Percentiles rank a stretch among this genome's conserved stretches.
These are phyloP conservation scores for Phania funesta DNA, from an alignment of 2,888 invertebrate species.

Conservation along the genomic window DNA sequence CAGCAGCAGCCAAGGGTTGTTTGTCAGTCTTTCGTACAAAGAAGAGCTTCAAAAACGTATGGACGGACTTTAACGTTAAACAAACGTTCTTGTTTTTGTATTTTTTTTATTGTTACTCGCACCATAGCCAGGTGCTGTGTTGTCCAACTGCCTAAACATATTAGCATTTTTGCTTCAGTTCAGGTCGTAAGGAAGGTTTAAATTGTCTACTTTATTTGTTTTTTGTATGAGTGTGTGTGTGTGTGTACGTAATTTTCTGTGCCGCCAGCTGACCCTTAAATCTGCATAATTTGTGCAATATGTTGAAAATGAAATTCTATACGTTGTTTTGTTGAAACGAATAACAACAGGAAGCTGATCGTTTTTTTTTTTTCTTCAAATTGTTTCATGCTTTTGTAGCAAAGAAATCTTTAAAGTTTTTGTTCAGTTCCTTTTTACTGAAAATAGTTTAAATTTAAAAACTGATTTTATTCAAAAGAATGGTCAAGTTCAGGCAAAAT, in stretches of 20 bases:
- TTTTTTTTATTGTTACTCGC: conserved; percentile 2
- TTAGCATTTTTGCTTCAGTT: not conserved
- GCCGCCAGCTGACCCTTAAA: conserved; percentile 76
- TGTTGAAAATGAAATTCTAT: conserved; percentile 64
- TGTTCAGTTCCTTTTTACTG: not conserved
- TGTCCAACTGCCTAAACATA: conserved; percentile 49
- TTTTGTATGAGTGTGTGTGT: not conserved
- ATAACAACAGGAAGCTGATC: conserved; percentile 46
- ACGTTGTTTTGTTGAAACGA: not conserved
- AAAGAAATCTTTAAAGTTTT: not conserved
- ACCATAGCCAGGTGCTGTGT: conserved; percentile 51
- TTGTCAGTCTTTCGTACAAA: not conserved
- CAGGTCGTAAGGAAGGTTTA: conserved; percentile 20
- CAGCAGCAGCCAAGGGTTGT: conserved; percentile 19
- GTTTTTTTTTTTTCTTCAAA: conserved; percentile 10
- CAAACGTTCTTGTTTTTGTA: too few species aligned
- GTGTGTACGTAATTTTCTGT: not conserved
- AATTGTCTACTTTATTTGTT: conserved; percentile 37
- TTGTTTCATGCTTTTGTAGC: conserved; percentile 31
- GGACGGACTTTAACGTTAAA: conserved; percentile 28
- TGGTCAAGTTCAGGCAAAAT: not conserved
- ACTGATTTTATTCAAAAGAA: not conserved
- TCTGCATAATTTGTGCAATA: conserved; percentile 77
- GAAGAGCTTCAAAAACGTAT: conserved; percentile 8
- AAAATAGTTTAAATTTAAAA: not conserved